A percentile compares a stretch with the other conserved stretches of the same genome.
phyloP scores from a whole-genome alignment of 2,113 vertebrate genomes.

The Trematocara nigrifrons region DNA sequence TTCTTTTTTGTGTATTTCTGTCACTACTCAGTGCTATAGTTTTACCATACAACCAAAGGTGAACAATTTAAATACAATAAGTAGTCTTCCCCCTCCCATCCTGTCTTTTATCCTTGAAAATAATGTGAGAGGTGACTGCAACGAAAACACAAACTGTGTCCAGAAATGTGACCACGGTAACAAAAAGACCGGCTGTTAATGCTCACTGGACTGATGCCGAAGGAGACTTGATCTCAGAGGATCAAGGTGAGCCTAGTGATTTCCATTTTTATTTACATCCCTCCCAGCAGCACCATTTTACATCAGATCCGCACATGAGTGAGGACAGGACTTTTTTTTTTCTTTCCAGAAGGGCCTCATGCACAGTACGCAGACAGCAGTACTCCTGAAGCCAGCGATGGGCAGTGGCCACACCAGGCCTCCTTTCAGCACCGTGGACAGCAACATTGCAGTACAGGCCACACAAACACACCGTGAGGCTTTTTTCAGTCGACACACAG shows the following conservation, averaged over 20 bases:
- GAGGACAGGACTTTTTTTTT: not conserved
- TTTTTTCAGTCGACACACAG: conserved; percentile 6
- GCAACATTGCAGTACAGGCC: conserved; percentile 57
- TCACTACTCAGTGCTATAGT: not conserved
- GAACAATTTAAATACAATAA: not conserved
- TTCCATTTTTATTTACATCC: conserved; percentile 27
- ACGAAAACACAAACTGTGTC: not conserved
- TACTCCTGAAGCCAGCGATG: conserved; percentile 12
- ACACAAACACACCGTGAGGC: conserved; percentile 21
- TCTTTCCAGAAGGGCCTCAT: conserved; percentile 7
- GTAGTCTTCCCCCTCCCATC: not conserved
- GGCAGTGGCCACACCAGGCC: conserved; percentile 60
- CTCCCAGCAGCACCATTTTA: conserved; percentile 13
- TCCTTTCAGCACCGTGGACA: conserved; percentile 63
- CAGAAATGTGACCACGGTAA: not conserved
- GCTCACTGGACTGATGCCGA: not conserved
- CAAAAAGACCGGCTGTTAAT: not conserved
- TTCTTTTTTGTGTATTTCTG: not conserved
- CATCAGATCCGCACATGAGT: not conserved
- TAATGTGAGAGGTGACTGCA: not conserved
- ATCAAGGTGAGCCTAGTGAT: conserved; percentile 18
- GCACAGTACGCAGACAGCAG: conserved; percentile 10
- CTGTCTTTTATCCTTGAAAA: not conserved
- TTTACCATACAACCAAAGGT: not conserved
- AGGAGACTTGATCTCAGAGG: not conserved